Evolutionary conservation across 92 coral and sea anemone species (phyloP).

Genomic region (Scolanthus callimorphus): DNA sequence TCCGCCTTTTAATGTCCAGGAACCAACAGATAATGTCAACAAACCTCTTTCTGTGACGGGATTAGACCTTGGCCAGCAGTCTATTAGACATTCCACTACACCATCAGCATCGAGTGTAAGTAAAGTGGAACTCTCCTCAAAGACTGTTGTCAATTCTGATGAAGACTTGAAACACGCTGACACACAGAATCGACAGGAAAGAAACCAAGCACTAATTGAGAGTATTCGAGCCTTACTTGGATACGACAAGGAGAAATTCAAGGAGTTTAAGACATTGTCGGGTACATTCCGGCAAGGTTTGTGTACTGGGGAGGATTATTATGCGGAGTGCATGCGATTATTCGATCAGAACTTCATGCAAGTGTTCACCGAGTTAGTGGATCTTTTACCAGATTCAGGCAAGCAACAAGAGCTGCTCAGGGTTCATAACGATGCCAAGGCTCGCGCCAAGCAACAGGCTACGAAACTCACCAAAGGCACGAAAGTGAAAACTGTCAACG

Average conservation of each 20-base stretch:
- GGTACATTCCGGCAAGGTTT: conserved; percentile 75
- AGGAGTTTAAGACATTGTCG: conserved; percentile 71
- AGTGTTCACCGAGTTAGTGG: conserved; percentile 77
- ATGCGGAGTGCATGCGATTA: conserved; percentile 58
- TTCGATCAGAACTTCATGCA: conserved; percentile 58
- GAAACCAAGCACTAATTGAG: conserved; percentile 74
- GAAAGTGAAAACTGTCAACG: conserved; percentile 1
- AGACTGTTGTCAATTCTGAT: no score
- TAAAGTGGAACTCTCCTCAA: no score
- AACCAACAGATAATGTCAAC: no score
- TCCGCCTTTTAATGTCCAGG: no score
- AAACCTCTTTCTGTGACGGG: no score
- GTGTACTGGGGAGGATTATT: conserved; percentile 71
- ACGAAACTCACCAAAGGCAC: conserved; percentile 3
- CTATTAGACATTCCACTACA: no score
- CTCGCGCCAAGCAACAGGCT: conserved; percentile 44
- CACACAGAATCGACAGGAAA: conserved; percentile 37
- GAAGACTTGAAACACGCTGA: no score
- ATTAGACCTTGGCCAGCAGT: no score
- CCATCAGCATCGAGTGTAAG: no score
- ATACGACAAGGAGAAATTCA: conserved; percentile 63
- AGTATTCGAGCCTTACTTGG: conserved; percentile 55
- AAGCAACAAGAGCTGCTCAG: conserved; percentile 59
- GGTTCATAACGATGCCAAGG: conserved; percentile 78
- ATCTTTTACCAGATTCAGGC: conserved; percentile 77